Evolutionary conservation across 1,140 invertebrate species (phyloP).

Genomic region (Drosophila suzukii): DNA sequence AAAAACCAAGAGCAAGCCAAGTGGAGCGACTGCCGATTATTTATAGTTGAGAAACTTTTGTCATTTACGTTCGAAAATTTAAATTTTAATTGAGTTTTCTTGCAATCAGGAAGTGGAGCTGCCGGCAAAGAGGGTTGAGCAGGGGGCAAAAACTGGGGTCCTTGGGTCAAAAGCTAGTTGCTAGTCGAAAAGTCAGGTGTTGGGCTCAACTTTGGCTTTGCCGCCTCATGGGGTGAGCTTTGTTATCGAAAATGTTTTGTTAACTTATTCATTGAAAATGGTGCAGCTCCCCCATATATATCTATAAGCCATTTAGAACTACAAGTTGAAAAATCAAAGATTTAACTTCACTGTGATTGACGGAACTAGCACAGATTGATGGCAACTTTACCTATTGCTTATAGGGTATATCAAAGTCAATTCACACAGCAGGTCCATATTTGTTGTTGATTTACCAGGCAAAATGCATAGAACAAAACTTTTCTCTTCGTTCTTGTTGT

Average conservation of each 20-base stretch:
- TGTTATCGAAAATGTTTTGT: conserved; percentile 69
- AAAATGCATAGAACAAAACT: conserved; percentile 62
- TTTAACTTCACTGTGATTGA: conserved; percentile 3
- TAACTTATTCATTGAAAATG: conserved; percentile 52
- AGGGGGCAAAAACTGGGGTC: not conserved
- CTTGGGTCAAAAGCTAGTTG: conserved; percentile 21
- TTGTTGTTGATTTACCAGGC: conserved; percentile 64
- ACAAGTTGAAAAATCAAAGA: conserved; percentile 13
- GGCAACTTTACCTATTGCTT: not conserved
- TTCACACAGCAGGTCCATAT: conserved; percentile 25
- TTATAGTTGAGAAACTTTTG: conserved; percentile 83
- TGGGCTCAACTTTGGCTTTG: conserved; percentile 56
- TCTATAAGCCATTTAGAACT: conserved; percentile 10
- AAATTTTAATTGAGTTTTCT: conserved; percentile 83
- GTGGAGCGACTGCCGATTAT: conserved; percentile 75
- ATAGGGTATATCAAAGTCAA: conserved; percentile 33
- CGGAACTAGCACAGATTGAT: not conserved
- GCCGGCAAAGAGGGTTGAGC: not conserved
- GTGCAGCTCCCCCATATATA: not conserved
- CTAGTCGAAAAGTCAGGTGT: conserved; percentile 73
- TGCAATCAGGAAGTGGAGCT: conserved; percentile 46
- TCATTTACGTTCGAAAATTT: conserved; percentile 83
- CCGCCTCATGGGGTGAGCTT: conserved; percentile 31
- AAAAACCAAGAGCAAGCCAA: conserved; percentile 65
- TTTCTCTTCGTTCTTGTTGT: conserved; percentile 47